Conservation (phyloP, 2,888 invertebrate genomes). For the Tenthredo amoena region DNA sequence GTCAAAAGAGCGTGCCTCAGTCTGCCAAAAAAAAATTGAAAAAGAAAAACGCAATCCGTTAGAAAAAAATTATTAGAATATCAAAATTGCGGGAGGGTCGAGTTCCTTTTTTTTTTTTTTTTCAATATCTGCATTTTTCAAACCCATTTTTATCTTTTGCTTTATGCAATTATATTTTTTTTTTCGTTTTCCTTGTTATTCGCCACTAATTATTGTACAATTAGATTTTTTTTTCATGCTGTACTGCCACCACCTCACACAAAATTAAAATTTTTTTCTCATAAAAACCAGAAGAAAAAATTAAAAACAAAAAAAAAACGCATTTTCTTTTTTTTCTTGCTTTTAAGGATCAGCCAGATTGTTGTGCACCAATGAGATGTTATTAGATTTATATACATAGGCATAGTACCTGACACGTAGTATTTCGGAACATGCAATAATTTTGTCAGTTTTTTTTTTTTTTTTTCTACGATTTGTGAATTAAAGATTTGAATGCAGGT, state of each 20-base stretch:
- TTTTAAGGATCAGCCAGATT: neutral
- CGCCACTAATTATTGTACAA: neutral
- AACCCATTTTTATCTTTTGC: neutral
- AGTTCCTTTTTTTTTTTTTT: neutral
- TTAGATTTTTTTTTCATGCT: neutral
- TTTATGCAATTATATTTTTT: neutral
- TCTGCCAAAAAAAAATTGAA: conserved; percentile 76
- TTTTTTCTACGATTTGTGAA: neutral
- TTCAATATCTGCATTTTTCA: neutral
- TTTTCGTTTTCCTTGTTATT: neutral
- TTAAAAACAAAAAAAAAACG: neutral
- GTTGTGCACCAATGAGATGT: neutral
- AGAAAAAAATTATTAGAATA: neutral
- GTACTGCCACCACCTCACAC: neutral
- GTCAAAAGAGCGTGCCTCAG: conserved; percentile 95
- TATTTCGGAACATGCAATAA: neutral
- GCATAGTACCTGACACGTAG: neutral
- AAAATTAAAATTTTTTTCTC: no score
- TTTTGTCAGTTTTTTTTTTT: neutral
- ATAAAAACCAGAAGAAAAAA: neutral
- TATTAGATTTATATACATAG: neutral
- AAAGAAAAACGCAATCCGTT: neutral
- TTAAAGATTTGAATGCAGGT: neutral
- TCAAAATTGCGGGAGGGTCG: neutral
- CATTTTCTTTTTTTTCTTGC: neutral